These are phyloP conservation scores for Crotalus viridis DNA, from an alignment of 2,113 vertebrate genomes.

Conservation along the genomic window DNA sequence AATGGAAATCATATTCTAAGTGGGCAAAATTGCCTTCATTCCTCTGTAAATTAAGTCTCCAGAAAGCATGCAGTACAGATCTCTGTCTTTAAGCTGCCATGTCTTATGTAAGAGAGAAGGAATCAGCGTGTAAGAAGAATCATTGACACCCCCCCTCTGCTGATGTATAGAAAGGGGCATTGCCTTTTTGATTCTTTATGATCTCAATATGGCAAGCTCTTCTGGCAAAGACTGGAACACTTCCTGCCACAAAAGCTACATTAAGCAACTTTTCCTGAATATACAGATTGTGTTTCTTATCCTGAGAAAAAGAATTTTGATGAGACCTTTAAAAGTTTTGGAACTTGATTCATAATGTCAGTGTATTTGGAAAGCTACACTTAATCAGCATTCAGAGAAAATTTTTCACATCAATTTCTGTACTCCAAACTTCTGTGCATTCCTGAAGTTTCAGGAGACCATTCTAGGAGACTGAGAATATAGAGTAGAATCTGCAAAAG, in stretches of 20 bases:
- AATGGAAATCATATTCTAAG: neutral
- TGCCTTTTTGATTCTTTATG: neutral
- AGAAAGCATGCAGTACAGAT: neutral
- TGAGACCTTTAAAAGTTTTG: neutral
- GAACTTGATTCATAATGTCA: neutral
- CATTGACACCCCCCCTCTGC: neutral
- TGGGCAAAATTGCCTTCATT: neutral
- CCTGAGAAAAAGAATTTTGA: neutral
- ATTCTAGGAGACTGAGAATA: neutral
- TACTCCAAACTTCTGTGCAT: neutral
- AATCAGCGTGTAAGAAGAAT: neutral
- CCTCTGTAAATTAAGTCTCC: neutral
- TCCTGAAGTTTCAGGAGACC: neutral
- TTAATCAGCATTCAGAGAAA: neutral
- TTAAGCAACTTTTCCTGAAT: neutral
- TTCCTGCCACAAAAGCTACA: neutral
- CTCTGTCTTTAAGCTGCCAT: neutral
- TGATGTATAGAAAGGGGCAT: neutral
- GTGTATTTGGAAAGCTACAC: neutral
- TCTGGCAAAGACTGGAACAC: constrained; percentile 15
- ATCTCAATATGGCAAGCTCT: neutral
- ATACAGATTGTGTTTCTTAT: neutral
- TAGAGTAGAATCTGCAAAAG: neutral
- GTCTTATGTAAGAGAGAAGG: neutral
- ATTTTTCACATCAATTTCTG: neutral